Evolutionary conservation across 2,113 vertebrate species (phyloP).

Genomic region (Atlantisia rogersi): DNA sequence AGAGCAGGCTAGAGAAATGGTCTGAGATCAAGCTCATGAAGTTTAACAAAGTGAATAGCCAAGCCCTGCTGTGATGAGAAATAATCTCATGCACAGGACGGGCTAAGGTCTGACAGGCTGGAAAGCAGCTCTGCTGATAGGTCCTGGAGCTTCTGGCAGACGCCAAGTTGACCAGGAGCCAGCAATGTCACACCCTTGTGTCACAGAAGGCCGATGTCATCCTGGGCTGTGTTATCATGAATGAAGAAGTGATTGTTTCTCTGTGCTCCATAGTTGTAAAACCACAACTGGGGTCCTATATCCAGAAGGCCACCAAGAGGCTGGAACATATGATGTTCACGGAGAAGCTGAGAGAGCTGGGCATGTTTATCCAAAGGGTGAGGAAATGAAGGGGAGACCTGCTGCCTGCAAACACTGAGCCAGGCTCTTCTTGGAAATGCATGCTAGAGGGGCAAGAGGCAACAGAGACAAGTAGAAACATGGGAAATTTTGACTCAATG

Average conservation of each 20-base stretch:
- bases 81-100: not conserved
- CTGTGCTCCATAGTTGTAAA: not conserved
- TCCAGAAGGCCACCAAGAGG: not conserved
- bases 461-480: not conserved
- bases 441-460: not conserved
- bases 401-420: not conserved
- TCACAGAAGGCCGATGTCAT: not conserved
- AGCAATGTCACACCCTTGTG: not conserved
- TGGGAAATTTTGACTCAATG: not conserved
- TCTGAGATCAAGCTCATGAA: not conserved
- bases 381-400: not conserved
- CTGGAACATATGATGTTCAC: not conserved
- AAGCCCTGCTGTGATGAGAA: not conserved
- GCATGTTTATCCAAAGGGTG: not conserved
- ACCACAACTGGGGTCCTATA: not conserved
- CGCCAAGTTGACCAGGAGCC: not conserved
- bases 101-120: not conserved
- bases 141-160: not conserved
- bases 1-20: not conserved
- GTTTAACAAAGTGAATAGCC: not conserved
- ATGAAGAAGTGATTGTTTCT: not conserved
- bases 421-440: not conserved
- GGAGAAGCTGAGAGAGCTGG: not conserved
- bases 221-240: not conserved
- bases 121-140: not conserved